Percentiles rank a stretch among this genome's conserved stretches.
Evolutionary conservation across 2,888 invertebrate genomes (phyloP).

Genomic region (Brachypalpus laphriformis): DNA sequence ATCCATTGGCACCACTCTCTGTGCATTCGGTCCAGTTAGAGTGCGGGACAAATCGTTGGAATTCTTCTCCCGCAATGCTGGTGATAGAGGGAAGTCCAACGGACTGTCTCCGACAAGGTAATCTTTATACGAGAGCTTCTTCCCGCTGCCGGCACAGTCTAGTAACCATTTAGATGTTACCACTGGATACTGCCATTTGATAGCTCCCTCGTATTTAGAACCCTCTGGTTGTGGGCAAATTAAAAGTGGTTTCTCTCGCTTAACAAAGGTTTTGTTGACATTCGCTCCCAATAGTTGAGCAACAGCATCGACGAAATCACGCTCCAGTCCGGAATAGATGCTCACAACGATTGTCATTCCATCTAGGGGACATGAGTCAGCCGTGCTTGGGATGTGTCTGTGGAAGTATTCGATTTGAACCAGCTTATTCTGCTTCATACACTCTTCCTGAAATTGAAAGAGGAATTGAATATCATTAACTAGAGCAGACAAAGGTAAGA

Average conservation of each 20-base stretch:
- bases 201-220: conserved; percentile 91
- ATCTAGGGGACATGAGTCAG: conserved; percentile 84
- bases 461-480: neutral
- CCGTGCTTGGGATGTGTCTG: conserved; percentile 85
- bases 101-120: conserved; percentile 85
- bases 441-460: conserved; percentile 77
- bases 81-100: conserved; percentile 78
- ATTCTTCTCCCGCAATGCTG: conserved; percentile 75
- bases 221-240: conserved; percentile 89
- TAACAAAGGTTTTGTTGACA: conserved; percentile 88
- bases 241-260: conserved; percentile 91
- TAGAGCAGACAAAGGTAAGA: neutral
- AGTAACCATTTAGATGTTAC: conserved; percentile 91
- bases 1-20: conserved; percentile 51
- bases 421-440: conserved; percentile 84
- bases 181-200: conserved; percentile 93
- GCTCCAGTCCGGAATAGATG: conserved; percentile 89
- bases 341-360: conserved; percentile 92
- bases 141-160: conserved; percentile 85
- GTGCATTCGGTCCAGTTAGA: conserved; percentile 4
- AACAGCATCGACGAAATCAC: conserved; percentile 88
- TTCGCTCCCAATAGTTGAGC: conserved; percentile 89
- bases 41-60: conserved; percentile 44
- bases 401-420: conserved; percentile 89
- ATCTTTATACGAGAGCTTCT: conserved; percentile 84